phyloP scores from a whole-genome alignment of 1,140 invertebrate species.

The Coelopa frigida region DNA sequence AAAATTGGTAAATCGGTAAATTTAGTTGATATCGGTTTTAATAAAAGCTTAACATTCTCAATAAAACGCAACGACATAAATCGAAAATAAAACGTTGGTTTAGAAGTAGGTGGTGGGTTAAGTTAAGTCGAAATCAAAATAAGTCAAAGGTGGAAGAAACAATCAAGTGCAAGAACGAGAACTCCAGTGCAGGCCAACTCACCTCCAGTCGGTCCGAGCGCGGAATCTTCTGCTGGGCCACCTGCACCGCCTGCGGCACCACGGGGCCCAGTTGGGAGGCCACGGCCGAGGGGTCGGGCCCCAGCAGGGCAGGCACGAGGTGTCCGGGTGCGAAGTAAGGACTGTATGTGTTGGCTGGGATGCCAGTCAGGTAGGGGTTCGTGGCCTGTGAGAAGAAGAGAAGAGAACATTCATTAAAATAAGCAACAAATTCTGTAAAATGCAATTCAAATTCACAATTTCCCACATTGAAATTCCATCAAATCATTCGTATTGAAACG shows the following conservation, averaged over 20 bases:
- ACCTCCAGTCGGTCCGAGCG: conserved; percentile 94
- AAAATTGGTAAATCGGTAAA: not conserved
- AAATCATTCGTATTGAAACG: too few species aligned
- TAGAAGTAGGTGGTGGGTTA: not conserved
- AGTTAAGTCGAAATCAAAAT: too few species aligned
- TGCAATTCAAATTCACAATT: too few species aligned
- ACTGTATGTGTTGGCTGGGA: conserved; percentile 76
- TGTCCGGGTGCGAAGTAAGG: conserved; percentile 81
- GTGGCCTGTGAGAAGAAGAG: conserved; percentile 57
- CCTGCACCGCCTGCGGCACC: conserved; percentile 71
- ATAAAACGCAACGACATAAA: too few species aligned
- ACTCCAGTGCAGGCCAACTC: conserved; percentile 42
- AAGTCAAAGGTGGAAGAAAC: conserved; percentile 3
- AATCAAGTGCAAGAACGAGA: not conserved
- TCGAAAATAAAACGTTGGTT: not conserved
- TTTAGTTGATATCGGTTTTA: not conserved
- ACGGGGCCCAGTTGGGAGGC: conserved; percentile 64
- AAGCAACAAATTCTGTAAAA: too few species aligned
- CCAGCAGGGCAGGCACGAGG: conserved; percentile 76
- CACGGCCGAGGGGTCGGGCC: conserved; percentile 70
- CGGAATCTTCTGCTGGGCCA: conserved; percentile 86
- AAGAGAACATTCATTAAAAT: conserved; percentile 23
- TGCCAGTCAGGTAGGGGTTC: conserved; percentile 81
- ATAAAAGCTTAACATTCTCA: conserved; percentile 11
- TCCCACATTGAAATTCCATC: too few species aligned